Evolutionary conservation across 2,113 vertebrate genomes (phyloP).

Genomic region (Glareola pratincola): DNA sequence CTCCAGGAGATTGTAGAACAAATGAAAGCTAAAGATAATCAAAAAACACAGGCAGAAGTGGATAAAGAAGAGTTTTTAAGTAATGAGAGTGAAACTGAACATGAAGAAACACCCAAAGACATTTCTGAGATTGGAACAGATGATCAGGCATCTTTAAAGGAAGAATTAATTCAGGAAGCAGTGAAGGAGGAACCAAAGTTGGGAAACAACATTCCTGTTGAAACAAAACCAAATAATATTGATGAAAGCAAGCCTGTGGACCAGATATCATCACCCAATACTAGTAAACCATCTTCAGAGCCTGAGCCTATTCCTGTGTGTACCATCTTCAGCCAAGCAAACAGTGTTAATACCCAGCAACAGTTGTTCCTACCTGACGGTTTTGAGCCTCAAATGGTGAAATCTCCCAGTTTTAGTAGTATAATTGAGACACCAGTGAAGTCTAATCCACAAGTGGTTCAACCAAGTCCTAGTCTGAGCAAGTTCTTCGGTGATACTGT

Average conservation of each 20-base stretch:
- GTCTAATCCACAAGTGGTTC: constrained; percentile 81
- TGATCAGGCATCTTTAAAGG: constrained; percentile 37
- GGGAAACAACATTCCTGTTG: background rate
- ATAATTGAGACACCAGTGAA: constrained; percentile 79
- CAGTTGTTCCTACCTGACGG: constrained; percentile 82
- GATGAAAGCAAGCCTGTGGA: background rate
- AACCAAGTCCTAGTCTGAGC: constrained; percentile 96
- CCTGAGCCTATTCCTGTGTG: constrained; percentile 86
- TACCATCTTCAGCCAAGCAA: constrained; percentile 91
- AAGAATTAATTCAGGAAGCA: constrained; percentile 27
- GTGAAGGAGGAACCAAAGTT: background rate
- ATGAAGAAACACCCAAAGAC: constrained; percentile 44
- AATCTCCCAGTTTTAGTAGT: constrained; percentile 91
- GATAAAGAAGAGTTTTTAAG: constrained; percentile 33
- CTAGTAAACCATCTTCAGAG: constrained; percentile 24
- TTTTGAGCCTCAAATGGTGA: constrained; percentile 93
- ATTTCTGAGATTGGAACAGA: constrained; percentile 55
- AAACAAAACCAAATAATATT: background rate
- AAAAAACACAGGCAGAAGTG: background rate
- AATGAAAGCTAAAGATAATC: constrained; percentile 44
- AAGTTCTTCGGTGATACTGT: constrained; percentile 90
- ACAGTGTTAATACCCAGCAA: constrained; percentile 64
- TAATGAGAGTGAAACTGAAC: constrained; percentile 64
- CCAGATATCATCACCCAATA: background rate
- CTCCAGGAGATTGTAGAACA: constrained; percentile 76